Percentiles rank a stretch among this genome's conserved stretches.
phyloP scores from a whole-genome alignment of 2,113 vertebrate species.

The Tenrec ecaudatus region DNA sequence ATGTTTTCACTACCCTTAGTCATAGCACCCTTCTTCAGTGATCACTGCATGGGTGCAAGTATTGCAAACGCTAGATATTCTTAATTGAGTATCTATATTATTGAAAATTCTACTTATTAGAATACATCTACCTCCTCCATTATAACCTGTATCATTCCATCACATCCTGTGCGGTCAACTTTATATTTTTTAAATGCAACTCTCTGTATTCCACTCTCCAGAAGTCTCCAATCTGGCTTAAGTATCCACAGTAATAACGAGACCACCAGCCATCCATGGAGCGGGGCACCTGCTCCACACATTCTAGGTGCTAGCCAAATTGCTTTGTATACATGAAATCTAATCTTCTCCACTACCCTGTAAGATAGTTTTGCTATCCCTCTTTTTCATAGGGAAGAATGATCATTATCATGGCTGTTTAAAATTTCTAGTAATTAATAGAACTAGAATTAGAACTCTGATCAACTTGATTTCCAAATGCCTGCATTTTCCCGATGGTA shows the following conservation, averaged over 20 bases:
- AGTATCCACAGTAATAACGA: not conserved
- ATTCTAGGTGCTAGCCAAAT: not conserved
- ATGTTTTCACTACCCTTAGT: too few species aligned
- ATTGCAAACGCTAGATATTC: too few species aligned
- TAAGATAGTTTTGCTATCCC: conserved; percentile 15
- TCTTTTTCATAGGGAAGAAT: not conserved
- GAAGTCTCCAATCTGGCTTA: not conserved
- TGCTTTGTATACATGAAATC: not conserved
- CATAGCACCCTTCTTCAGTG: too few species aligned
- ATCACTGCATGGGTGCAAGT: too few species aligned
- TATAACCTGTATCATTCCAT: not conserved
- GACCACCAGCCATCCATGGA: not conserved
- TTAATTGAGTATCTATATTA: not conserved
- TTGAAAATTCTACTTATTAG: not conserved
- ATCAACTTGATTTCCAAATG: not conserved
- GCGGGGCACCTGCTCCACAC: not conserved
- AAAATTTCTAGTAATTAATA: not conserved
- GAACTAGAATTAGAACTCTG: not conserved
- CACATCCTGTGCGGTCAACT: not conserved
- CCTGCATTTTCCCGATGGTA: not conserved
- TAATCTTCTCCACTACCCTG: not conserved
- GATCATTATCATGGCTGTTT: not conserved
- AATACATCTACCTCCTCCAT: not conserved
- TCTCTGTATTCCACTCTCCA: not conserved
- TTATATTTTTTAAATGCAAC: not conserved